Evolutionary conservation across 2,797 vertebrate genomes (phyloP), one percentile per base, ranked within the genome.

Genomic region (Pantherophis vulpinus): DNA sequence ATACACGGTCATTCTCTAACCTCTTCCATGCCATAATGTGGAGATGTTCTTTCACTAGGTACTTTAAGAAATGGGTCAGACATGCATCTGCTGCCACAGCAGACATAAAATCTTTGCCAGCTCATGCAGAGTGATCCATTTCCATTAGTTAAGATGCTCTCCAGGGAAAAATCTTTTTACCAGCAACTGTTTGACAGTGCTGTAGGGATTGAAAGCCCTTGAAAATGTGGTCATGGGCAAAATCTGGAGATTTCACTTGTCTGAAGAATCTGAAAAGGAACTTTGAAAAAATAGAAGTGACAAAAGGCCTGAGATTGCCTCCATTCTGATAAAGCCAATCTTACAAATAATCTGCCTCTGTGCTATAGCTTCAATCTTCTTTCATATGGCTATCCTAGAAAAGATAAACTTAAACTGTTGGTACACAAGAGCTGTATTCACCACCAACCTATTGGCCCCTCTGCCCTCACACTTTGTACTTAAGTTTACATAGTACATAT

Each of bases 131-230:
- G 90, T 51, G 61, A 32, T 37, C 70, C 91, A 54, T 93, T 94
- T 92, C 66, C 70, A 88, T 91, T 94, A 59, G 63, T 27, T 37
- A 70, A 91, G 86, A 59, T 70, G 58, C 32, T 86, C 70, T 93
- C 92, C 25, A 55, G 87, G 90, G 91, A 93, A 14, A 86, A 88
- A 88, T n/a, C 20, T 88, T 20, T 86, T 87, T 47, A 54, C 51
- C 58, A 60, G 86, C 89, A 94, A 92, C 86, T 92, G 70, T 93
- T 89, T 90, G 86, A 91, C 60, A 25, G 23, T 92, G 93, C 93
- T 89, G 59, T 87, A 86, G 90, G 93, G 87, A 94, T 42, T n/a
- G 87, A 93, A 94, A 91, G 92, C 60, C 93, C 92, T 94, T 94
- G 91, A 91, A 93, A 91, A 16, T 25, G 56, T 86, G 60, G 59